Base-by-base conservation (phyloP, 2,797 vertebrate genomes). In the Setipinna tenuifilis region DNA sequence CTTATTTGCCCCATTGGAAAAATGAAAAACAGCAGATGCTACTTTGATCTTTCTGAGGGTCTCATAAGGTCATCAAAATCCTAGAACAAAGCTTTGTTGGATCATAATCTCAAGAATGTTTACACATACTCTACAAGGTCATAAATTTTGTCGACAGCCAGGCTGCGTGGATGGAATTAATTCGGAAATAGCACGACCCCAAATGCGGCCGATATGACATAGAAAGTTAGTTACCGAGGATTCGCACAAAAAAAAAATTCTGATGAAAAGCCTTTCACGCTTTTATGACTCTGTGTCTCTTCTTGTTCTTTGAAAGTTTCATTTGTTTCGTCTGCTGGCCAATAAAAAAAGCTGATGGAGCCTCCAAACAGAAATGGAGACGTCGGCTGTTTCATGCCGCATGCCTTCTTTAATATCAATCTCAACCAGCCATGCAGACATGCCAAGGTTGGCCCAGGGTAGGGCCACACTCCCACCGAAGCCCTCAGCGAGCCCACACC, bases 331-430 rank as follows among this genome's bases (percentile, higher is more conserved):
- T 41, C 71, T 78, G 71, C 41, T 78, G 71, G 71, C 35, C 31
- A 78, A 78, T 78, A 78, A 78, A 78, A 10, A 54, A 78, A 78
- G 31, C 71, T 44, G 31, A 78, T 21, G 31, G 35, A 78, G 31
- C 6, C 35, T 35, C 35, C 31, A 78, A 78, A 78, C 35, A 78
- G 31, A 17, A 78, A 78, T 19, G 41, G 35, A 78, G 85, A 86
- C 89, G 89, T 86, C 87, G 87, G 84, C 31, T 89, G 83, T 85
- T 88, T 89, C 46, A 58, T 85, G 85, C 50, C 65, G 83, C 16
- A 44, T 12, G 31, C 78, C 16, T 68, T 71, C 81, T 54, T 57
- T 78, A 41, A 41, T 44, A 6, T 35, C 16, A 41, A 5, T 35
- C 35, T 44, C 11, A 71, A 14, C 50, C 50, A 35, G 28, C 68